Evolutionary conservation across 2,113 vertebrate genomes (phyloP).

Genomic region (Rhipidura dahli): DNA sequence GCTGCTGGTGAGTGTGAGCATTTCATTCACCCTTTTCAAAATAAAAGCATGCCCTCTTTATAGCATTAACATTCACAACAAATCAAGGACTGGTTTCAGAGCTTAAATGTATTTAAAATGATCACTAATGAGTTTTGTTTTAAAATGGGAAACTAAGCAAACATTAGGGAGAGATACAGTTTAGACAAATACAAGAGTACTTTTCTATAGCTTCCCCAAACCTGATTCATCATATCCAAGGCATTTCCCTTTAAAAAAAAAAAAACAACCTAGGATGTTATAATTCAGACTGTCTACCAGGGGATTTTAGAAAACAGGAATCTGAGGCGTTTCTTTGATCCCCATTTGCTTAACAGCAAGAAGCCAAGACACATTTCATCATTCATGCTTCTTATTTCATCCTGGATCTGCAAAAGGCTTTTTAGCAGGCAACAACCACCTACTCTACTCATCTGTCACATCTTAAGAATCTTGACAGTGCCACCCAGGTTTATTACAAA

Average conservation of each 20-base stretch:
- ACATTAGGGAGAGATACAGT: background rate
- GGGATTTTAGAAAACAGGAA: background rate
- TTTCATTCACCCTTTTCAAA: background rate
- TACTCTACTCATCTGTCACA: background rate
- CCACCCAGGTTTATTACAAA: background rate
- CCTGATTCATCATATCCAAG: background rate
- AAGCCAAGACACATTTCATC: background rate
- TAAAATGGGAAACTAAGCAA: background rate
- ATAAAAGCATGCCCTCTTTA: background rate
- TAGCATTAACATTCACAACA: background rate
- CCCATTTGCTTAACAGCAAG: background rate
- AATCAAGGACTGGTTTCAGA: background rate
- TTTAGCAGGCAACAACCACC: background rate
- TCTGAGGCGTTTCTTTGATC: background rate
- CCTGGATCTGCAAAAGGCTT: background rate
- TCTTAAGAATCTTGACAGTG: background rate
- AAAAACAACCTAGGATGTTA: background rate
- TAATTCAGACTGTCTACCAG: background rate
- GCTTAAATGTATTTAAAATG: background rate
- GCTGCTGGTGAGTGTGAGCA: background rate
- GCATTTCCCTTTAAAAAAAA: background rate
- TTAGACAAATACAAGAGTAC: background rate
- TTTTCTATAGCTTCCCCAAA: background rate
- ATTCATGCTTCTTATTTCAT: background rate
- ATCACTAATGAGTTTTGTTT: background rate